Evolutionary conservation across 2,797 vertebrate genomes (phyloP).

Genomic region (Cyprinella venusta): DNA sequence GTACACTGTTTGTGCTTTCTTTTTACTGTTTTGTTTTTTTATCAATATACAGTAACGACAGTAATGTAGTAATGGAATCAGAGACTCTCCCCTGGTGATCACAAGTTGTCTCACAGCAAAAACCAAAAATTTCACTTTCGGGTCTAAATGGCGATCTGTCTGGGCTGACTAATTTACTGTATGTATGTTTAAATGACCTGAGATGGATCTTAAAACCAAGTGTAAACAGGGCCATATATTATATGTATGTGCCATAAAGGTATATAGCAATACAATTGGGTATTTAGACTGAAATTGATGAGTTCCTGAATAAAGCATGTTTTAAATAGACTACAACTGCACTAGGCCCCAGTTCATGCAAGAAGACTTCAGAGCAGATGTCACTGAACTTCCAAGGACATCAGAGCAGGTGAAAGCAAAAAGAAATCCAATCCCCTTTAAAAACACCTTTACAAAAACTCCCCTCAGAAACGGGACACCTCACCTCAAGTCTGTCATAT

Average conservation of each 20-base stretch:
- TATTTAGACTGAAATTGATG: neutral
- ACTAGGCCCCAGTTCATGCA: neutral
- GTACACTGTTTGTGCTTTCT: too few species aligned
- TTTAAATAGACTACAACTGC: neutral
- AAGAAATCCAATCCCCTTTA: slow-evolving; percentile 45
- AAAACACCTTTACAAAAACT: slow-evolving; percentile 44
- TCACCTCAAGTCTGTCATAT: slow-evolving; percentile 68
- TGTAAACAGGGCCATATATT: neutral
- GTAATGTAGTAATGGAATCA: neutral
- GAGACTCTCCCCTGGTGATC: neutral
- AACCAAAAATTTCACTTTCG: neutral
- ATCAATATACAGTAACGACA: neutral
- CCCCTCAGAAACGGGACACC: slow-evolving; percentile 56
- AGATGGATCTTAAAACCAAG: neutral
- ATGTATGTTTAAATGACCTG: neutral
- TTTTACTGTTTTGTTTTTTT: neutral
- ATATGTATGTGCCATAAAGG: too few species aligned
- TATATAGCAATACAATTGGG: neutral
- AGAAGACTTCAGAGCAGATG: neutral
- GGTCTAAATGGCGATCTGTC: neutral
- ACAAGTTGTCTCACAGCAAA: too few species aligned
- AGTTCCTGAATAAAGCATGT: neutral
- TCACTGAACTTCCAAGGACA: slow-evolving; percentile 28
- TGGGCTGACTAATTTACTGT: neutral
- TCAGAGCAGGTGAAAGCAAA: slow-evolving; percentile 54